Evolutionary conservation across 2,797 vertebrate genomes (phyloP).

Genomic region (Neostethus bicornis): DNA sequence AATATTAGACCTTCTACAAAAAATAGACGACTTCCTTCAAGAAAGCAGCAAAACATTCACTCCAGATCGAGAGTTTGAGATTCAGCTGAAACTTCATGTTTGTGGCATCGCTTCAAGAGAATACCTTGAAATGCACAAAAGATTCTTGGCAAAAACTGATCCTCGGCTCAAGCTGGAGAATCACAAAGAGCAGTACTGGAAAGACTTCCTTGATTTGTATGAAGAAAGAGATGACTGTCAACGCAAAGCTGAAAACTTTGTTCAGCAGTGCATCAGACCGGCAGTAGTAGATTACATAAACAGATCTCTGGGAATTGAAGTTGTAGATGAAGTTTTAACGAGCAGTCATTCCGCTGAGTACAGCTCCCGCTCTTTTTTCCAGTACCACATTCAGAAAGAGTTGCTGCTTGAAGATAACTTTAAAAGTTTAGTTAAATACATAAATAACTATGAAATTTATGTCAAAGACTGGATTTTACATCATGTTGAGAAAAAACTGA

Average conservation of each 20-base stretch:
- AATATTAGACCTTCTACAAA: conserved; percentile 37
- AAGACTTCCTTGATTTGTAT: conserved; percentile 59
- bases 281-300: conserved; percentile 52
- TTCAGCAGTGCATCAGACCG: conserved; percentile 58
- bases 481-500: conserved; percentile 18
- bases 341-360: conserved; percentile 45
- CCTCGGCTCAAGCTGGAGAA: conserved; percentile 29
- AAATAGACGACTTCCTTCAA: conserved; percentile 9
- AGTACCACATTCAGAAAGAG: conserved; percentile 54
- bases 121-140: conserved; percentile 49
- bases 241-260: conserved; percentile 56
- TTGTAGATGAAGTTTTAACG: conserved; percentile 61
- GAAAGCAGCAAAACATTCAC: neutral
- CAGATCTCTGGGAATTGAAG: conserved; percentile 57
- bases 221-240: conserved; percentile 51
- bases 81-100: conserved; percentile 60
- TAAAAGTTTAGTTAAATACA: conserved; percentile 37
- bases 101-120: conserved; percentile 48
- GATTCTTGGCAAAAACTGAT: conserved; percentile 14
- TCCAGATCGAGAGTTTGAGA: conserved; percentile 35
- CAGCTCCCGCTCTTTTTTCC: conserved; percentile 56
- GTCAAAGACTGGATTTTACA: conserved; percentile 62
- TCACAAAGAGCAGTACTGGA: conserved; percentile 40
- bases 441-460: conserved; percentile 46
- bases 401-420: conserved; percentile 45